Conservation (phyloP, 2,113 vertebrate genomes). For the Prietella phreatophila region DNA sequence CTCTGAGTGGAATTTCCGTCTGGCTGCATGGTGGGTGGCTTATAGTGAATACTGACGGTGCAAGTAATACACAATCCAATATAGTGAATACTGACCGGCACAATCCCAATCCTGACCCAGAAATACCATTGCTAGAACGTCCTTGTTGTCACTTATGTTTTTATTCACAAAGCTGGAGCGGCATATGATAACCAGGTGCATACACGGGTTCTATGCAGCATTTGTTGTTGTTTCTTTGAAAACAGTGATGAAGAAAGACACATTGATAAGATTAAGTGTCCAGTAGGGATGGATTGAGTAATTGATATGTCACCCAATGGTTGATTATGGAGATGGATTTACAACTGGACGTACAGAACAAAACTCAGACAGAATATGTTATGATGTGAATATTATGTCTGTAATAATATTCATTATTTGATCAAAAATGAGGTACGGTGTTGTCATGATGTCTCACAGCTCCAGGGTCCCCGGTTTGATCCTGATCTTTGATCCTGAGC, state of each 20-base stretch:
- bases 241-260: neutral
- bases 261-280: neutral
- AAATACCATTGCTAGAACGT: slow-evolving; percentile 31
- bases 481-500: neutral
- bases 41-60: slow-evolving; percentile 7
- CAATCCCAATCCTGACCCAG: slow-evolving; percentile 11
- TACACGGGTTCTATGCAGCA: neutral
- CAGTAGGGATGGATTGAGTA: neutral
- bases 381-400: neutral
- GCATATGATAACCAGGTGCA: slow-evolving; percentile 42
- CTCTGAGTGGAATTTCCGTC: slow-evolving; percentile 41
- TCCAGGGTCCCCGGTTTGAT: neutral
- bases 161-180: neutral
- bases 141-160: neutral
- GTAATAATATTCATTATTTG: neutral
- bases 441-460: neutral
- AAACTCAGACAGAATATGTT: neutral
- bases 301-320: neutral
- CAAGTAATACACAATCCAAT: too few species aligned
- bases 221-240: neutral
- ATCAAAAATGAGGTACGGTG: neutral
- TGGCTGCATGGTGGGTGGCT: neutral
- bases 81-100: neutral
- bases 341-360: neutral
- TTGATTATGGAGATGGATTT: neutral